phyloP scores from a whole-genome alignment of 2,113 vertebrate species.

The Cyanistes caeruleus region DNA sequence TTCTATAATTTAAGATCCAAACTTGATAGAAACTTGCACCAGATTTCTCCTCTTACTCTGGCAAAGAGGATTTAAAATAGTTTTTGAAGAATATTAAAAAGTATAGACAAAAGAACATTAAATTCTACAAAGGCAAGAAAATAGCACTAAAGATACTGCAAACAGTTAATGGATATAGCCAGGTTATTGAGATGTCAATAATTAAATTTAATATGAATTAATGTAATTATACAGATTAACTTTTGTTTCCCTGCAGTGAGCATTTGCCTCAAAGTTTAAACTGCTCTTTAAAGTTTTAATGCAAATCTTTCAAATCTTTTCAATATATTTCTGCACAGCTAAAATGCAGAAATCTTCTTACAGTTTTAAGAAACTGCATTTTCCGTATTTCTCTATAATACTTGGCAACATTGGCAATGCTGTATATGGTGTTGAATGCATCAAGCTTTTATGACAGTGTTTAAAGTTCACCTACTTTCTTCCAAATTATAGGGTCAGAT shows the following conservation, averaged over 20 bases:
- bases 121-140: not conserved
- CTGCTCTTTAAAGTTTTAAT: not conserved
- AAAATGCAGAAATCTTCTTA: not conserved
- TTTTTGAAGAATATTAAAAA: not conserved
- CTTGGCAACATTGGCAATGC: not conserved
- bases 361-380: not conserved
- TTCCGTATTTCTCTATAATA: not conserved
- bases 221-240: not conserved
- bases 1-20: not conserved
- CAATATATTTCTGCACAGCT: not conserved
- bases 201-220: not conserved
- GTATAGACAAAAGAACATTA: not conserved
- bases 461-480: not conserved
- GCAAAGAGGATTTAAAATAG: not conserved
- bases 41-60: not conserved
- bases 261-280: not conserved
- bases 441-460: not conserved
- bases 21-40: not conserved
- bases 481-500: not conserved
- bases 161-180: not conserved
- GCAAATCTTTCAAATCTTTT: not conserved
- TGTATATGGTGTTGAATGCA: not conserved
- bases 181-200: not conserved
- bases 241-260: not conserved
- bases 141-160: not conserved